Percentiles rank a stretch among this genome's conserved stretches.
phyloP scores from a whole-genome alignment of 2,888 invertebrate species.

The Pollenia amentaria region DNA sequence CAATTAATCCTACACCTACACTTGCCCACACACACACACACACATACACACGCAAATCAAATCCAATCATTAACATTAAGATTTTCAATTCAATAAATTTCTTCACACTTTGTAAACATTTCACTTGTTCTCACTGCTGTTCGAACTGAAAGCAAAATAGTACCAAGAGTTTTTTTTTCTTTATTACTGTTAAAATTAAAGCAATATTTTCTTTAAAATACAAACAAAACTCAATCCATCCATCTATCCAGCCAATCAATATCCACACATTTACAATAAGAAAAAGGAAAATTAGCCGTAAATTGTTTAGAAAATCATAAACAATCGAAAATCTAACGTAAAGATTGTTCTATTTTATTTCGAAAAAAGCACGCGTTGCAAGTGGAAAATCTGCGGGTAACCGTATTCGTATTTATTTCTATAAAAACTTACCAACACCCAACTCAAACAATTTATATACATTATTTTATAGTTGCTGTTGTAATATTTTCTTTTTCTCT shows the following conservation, averaged over 20 bases:
- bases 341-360: slow-evolving; percentile 7
- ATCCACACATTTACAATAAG: slow-evolving; percentile 1
- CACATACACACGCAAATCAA: neutral
- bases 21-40: neutral
- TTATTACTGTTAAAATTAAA: slow-evolving; percentile 4
- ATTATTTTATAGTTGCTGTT: slow-evolving; percentile 35
- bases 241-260: neutral
- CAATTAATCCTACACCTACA: neutral
- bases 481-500: slow-evolving; percentile 31
- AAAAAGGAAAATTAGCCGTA: slow-evolving; percentile 40
- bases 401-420: slow-evolving; percentile 4
- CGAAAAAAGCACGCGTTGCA: neutral
- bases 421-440: neutral
- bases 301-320: slow-evolving; percentile 55
- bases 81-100: slow-evolving; percentile 76
- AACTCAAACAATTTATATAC: slow-evolving; percentile 7
- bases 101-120: slow-evolving; percentile 82
- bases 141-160: slow-evolving; percentile 43
- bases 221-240: neutral
- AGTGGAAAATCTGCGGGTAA: slow-evolving; percentile 14
- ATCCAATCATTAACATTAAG: slow-evolving; percentile 29
- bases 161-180: slow-evolving; percentile 40
- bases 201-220: slow-evolving; percentile 18
- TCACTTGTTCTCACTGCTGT: slow-evolving; percentile 75
- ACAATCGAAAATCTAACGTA: slow-evolving; percentile 30